These are phyloP conservation scores for Lithobates pipiens DNA, from an alignment of 2,797 vertebrate species.

Conservation along the genomic window DNA sequence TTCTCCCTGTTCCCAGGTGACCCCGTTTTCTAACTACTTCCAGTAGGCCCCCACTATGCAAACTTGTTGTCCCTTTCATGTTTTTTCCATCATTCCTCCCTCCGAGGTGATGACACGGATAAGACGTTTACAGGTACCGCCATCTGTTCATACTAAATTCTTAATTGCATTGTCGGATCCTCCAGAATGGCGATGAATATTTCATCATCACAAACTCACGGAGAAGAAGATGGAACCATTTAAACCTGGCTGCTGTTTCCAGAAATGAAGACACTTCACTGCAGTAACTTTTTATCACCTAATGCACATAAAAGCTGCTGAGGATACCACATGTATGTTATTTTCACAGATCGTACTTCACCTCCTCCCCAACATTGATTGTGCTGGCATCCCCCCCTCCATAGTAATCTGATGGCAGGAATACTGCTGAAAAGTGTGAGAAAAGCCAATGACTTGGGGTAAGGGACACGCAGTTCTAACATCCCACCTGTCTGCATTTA, in stretches of 20 bases:
- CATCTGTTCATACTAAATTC: conserved; percentile 53
- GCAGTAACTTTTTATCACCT: too few relatives aligned
- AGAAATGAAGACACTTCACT: not conserved
- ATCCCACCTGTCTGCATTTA: too few relatives aligned
- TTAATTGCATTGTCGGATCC: conserved; percentile 21
- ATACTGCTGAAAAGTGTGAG: too few relatives aligned
- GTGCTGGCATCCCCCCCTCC: too few relatives aligned
- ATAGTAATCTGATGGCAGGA: too few relatives aligned
- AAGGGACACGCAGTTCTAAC: too few relatives aligned
- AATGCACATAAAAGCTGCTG: too few relatives aligned
- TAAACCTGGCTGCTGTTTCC: not conserved
- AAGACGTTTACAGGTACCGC: conserved; percentile 40
- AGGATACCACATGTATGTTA: too few relatives aligned
- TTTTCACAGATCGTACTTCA: too few relatives aligned
- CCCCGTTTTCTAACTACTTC: not conserved
- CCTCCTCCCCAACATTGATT: too few relatives aligned
- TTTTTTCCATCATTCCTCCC: not conserved
- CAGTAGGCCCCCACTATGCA: not conserved
- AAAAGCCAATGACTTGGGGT: too few relatives aligned
- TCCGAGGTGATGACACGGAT: conserved; percentile 23
- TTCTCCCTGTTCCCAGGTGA: not conserved
- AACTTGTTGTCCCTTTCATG: not conserved
- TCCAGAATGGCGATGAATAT: conserved; percentile 56
- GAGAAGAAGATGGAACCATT: conserved; percentile 15
- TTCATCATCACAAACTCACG: conserved; percentile 30